These are phyloP conservation scores for Perizoma flavofasciatum DNA, from an alignment of 2,888 invertebrate species.

Conservation along the genomic window DNA sequence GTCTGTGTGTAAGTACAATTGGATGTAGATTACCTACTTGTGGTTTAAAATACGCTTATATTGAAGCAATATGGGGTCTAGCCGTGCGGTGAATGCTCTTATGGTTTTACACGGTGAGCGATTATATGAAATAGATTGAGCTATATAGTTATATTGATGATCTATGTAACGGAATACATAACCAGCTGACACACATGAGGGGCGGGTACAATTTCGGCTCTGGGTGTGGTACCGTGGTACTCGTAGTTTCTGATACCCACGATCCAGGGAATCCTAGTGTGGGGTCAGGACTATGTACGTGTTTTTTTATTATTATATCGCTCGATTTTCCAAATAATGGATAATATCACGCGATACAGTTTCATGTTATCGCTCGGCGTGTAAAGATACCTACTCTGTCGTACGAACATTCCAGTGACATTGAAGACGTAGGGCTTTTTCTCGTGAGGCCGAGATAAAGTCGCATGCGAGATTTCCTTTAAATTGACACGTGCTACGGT, in stretches of 20 bases:
- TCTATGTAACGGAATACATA: no score
- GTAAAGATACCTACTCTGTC: slow-evolving; percentile 38
- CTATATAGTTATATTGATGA: no score
- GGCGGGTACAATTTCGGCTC: no score
- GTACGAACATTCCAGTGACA: slow-evolving; percentile 76
- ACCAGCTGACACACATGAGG: no score
- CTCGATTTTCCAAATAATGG: background rate
- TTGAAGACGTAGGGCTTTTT: slow-evolving; percentile 12
- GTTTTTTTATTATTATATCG: no score
- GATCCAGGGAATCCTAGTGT: no score
- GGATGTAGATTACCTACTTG: slow-evolving; percentile 65
- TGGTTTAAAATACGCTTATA: slow-evolving; percentile 35
- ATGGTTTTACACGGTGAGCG: slow-evolving; percentile 7
- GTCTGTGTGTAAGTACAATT: slow-evolving; percentile 78
- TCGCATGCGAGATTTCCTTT: slow-evolving; percentile 11
- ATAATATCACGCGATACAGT: background rate
- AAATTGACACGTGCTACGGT: background rate
- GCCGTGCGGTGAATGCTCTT: slow-evolving; percentile 56
- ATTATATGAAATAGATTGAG: background rate
- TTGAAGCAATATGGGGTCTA: slow-evolving; percentile 50
- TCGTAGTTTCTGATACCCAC: no score
- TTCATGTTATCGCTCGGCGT: background rate
- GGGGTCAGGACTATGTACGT: no score
- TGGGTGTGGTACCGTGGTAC: no score
- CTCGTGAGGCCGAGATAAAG: slow-evolving; percentile 11